Evolutionary conservation across 2,113 vertebrate species (phyloP).

Genomic region (Eudyptes chrysolophus): DNA sequence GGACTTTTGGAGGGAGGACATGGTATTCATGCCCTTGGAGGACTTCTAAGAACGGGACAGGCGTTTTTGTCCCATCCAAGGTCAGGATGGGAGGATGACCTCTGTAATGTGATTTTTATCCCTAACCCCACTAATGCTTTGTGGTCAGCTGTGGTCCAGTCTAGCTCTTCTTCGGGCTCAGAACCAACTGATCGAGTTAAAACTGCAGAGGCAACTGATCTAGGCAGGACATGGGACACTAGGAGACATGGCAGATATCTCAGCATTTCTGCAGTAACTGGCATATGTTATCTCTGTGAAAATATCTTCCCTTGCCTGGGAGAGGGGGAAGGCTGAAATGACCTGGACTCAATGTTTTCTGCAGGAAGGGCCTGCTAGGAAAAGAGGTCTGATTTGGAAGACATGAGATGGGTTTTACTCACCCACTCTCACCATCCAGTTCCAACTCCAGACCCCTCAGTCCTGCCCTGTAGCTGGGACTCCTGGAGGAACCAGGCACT

Average conservation of each 20-base stretch:
- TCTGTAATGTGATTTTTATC: not conserved
- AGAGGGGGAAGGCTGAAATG: not conserved
- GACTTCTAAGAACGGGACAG: not conserved
- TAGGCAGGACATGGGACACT: not conserved
- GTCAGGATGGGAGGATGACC: not conserved
- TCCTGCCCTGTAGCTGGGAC: not conserved
- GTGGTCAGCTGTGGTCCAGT: not conserved
- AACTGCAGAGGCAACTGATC: not conserved
- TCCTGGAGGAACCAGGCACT: not conserved
- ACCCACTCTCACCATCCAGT: not conserved
- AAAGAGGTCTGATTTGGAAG: not conserved
- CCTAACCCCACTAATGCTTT: not conserved
- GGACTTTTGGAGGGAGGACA: not conserved
- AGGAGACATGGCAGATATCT: not conserved
- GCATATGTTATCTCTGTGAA: not conserved
- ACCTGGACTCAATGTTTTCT: not conserved
- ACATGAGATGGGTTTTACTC: not conserved
- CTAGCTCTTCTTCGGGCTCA: not conserved
- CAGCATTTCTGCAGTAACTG: not conserved
- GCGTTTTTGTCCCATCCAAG: not conserved
- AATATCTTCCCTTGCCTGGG: not conserved
- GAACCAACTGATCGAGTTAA: not conserved
- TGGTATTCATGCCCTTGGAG: not conserved
- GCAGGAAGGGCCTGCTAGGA: not conserved
- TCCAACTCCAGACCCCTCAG: not conserved